Conservation (phyloP, 2,888 invertebrate species). For the Hirtodrosophila confusa region DNA sequence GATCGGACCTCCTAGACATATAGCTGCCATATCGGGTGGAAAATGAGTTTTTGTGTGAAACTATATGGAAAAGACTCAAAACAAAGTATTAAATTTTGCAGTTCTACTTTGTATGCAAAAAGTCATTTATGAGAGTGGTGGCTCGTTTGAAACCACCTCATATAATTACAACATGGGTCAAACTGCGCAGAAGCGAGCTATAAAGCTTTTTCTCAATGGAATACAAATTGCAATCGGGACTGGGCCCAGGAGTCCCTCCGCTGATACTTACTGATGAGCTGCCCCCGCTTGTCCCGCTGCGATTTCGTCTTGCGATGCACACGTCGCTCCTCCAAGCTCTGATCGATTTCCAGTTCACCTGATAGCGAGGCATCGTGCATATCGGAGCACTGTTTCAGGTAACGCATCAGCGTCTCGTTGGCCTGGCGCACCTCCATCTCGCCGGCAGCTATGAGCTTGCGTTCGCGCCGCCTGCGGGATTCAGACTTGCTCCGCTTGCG, state of each 20-base stretch:
- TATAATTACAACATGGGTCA: too few relatives aligned
- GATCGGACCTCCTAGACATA: too few relatives aligned
- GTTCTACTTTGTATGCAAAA: too few relatives aligned
- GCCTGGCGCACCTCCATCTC: slow-evolving; percentile 84
- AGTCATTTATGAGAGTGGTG: too few relatives aligned
- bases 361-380: slow-evolving; percentile 84
- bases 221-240: slow-evolving; percentile 9
- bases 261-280: slow-evolving; percentile 81
- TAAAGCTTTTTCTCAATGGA: slow-evolving; percentile 58
- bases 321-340: slow-evolving; percentile 83
- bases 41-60: too few relatives aligned
- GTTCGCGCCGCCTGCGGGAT: slow-evolving; percentile 83
- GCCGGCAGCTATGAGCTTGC: slow-evolving; percentile 84
- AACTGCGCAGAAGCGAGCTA: slow-evolving; percentile 47
- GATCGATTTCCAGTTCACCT: slow-evolving; percentile 84
- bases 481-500: slow-evolving; percentile 84
- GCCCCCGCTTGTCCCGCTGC: slow-evolving; percentile 83
- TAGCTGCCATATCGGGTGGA: too few relatives aligned
- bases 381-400: slow-evolving; percentile 84
- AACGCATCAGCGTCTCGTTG: slow-evolving; percentile 84
- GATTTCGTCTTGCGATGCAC: slow-evolving; percentile 84
- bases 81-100: too few relatives aligned
- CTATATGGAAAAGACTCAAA: too few relatives aligned
- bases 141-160: too few relatives aligned
- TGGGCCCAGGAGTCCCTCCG: background rate